These are phyloP conservation scores for Hydrolagus affinis DNA, from an alignment of 2,113 vertebrate genomes.

Conservation along the genomic window DNA sequence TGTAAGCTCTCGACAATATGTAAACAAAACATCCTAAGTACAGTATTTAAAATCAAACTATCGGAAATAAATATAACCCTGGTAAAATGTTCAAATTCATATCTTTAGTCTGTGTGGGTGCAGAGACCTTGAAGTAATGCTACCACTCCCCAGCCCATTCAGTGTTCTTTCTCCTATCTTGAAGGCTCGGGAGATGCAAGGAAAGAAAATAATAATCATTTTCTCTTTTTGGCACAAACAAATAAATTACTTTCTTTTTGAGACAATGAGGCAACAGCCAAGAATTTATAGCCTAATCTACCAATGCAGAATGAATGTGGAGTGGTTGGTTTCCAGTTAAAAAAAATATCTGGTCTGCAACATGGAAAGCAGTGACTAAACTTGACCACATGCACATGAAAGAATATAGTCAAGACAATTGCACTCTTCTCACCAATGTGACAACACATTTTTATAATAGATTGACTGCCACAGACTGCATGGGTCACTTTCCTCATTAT, in stretches of 20 bases:
- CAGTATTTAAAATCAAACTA: too few species aligned
- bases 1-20: not conserved
- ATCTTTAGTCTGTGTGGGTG: not conserved
- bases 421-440: not conserved
- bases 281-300: not conserved
- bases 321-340: not conserved
- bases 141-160: too few species aligned
- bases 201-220: too few species aligned
- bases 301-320: not conserved
- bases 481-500: too few species aligned
- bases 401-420: too few species aligned
- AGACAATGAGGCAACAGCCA: not conserved
- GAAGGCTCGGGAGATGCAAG: too few species aligned
- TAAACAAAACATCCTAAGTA: not conserved
- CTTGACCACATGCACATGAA: too few species aligned
- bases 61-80: not conserved
- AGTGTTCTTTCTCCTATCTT: too few species aligned
- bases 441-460: not conserved
- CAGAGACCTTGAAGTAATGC: too few species aligned
- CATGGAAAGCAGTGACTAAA: not conserved
- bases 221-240: too few species aligned
- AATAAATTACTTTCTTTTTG: not conserved
- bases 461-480: not conserved
- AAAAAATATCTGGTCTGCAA: not conserved
- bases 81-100: not conserved